Conservation (phyloP, 2,113 vertebrate genomes). For the Calypte anna region DNA sequence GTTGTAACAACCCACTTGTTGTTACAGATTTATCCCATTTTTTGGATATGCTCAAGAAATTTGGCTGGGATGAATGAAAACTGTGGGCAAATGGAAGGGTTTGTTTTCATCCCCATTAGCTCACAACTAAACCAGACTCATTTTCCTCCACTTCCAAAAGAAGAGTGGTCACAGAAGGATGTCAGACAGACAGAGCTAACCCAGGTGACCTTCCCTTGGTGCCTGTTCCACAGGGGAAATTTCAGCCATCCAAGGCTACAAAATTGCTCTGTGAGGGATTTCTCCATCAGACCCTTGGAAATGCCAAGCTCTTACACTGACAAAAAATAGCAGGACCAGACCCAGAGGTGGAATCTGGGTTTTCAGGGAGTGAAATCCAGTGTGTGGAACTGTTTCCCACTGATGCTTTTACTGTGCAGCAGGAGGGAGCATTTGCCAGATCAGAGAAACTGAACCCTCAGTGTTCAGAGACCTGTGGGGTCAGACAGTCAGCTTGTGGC, state of each 20-base stretch:
- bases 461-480: neutral
- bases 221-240: neutral
- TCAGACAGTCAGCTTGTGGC: neutral
- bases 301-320: neutral
- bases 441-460: neutral
- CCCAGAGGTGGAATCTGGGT: neutral
- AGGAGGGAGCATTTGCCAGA: neutral
- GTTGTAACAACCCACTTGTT: rapidly evolving
- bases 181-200: neutral
- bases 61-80: neutral
- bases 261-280: neutral
- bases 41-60: neutral
- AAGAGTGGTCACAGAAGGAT: neutral
- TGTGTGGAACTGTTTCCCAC: neutral
- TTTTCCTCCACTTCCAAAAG: neutral
- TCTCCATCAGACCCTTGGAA: neutral
- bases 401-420: neutral
- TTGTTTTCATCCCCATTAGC: neutral
- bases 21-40: neutral
- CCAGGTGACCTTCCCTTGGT: neutral
- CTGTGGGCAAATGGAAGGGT: neutral
- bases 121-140: neutral
- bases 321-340: no score
- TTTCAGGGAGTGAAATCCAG: neutral
- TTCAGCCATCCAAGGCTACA: neutral